These are phyloP conservation scores for Percopsis omiscomaycus DNA, from an alignment of 2,797 vertebrate genomes.

Conservation along the genomic window DNA sequence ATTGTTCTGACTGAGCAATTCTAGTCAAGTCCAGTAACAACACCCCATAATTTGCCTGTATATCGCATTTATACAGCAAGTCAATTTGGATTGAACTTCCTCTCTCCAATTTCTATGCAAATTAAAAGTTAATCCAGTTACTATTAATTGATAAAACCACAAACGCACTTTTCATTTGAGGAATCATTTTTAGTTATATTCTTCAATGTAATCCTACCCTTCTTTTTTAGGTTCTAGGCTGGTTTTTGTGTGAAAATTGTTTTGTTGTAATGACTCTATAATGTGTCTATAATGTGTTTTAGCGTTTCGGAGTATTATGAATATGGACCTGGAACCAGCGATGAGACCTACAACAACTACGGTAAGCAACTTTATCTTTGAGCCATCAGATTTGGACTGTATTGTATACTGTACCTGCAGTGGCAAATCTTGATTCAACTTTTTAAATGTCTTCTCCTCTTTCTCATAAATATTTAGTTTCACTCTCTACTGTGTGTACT, in stretches of 20 bases:
- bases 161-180: too few species aligned
- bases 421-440: background rate
- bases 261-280: background rate
- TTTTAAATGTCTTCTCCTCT: background rate
- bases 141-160: too few species aligned
- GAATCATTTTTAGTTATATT: too few species aligned
- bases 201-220: too few species aligned
- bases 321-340: conserved; percentile 88
- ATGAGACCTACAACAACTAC: conserved; percentile 93
- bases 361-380: conserved; percentile 78
- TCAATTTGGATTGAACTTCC: background rate
- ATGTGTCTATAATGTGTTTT: conserved; percentile 50
- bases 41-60: too few species aligned
- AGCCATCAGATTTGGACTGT: background rate
- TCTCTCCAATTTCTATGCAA: background rate
- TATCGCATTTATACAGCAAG: background rate
- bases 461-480: background rate
- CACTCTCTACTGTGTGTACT: background rate
- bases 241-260: too few species aligned
- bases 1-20: background rate
- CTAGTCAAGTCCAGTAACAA: background rate
- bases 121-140: background rate
- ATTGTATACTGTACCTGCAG: background rate
- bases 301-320: conserved; percentile 96
- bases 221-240: too few species aligned